Base-by-base conservation (phyloP, 2,888 invertebrate species). In the Cephus spinipes region DNA sequence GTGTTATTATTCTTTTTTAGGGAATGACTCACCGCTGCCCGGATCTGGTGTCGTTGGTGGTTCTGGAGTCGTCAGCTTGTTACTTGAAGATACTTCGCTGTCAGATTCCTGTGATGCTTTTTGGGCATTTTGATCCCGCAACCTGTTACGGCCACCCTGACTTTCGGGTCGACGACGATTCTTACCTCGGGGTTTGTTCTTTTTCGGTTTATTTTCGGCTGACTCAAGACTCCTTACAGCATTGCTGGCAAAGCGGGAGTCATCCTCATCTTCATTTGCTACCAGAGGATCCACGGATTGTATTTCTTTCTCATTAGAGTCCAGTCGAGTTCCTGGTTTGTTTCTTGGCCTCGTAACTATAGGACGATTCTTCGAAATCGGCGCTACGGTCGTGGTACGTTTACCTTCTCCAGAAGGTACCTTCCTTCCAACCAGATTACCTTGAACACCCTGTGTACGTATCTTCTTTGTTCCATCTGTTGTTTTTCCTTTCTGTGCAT, bases 31-130 rank as follows among this genome's bases (percentile, higher is more conserved):
- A 96, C 96, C 96, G 88, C 96, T 94, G 84, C 97, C 97, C 11
- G 97, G 96, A 91, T 97, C 97, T 0, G 98, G 98, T 11, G 98
- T 98, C 1, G 97, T 96, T 0, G 98, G 98, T 4, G 97, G 96
- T 85, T 95, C 95, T 0, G 97, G 97, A 0, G 97, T 97, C 75
- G 93, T 93, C 88, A 93, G 74, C 73, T 88, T 91, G 81, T 89
- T 92, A 92, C 92, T 91, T 88, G 77, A 91, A 90, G 80, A 92
- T 92, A 79, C 89, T 87, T 76, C 86, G 71, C 34, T 93, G 92
- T 90, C 93, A 32, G 55, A 93, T 92, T 73, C 93, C 90, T 0
- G 95, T 94, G 3, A 94, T 84, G 80, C 11, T 83, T 82, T 15
- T 83, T 83, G 12, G 81, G 77, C 23, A n/a, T 79, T 79, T 12